Evolutionary conservation across 1,140 invertebrate species (phyloP).

Genomic region (Eumaeus atala): DNA sequence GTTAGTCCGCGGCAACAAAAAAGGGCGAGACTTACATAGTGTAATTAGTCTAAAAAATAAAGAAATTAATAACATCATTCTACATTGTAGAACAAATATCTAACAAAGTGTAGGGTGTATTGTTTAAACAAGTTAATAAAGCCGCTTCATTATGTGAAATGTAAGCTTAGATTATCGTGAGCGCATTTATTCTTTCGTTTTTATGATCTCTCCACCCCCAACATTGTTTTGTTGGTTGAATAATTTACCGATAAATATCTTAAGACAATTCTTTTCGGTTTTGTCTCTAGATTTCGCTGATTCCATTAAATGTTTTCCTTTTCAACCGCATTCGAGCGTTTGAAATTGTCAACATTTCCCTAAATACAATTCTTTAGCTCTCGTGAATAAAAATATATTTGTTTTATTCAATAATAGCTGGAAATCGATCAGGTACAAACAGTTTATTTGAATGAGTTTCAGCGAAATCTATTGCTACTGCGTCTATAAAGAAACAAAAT

Average conservation of each 20-base stretch:
- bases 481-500: no score
- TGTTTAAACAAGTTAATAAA: neutral
- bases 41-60: no score
- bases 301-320: slow-evolving; percentile 51
- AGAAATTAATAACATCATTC: no score
- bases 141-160: slow-evolving; percentile 25
- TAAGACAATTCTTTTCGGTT: slow-evolving; percentile 47
- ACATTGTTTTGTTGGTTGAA: slow-evolving; percentile 35
- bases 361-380: slow-evolving; percentile 1
- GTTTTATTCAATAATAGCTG: no score
- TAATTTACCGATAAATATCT: slow-evolving; percentile 63
- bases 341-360: slow-evolving; percentile 7
- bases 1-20: no score
- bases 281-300: slow-evolving; percentile 42
- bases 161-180: slow-evolving; percentile 15
- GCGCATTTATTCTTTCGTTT: slow-evolving; percentile 31
- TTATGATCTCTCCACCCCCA: slow-evolving; percentile 32
- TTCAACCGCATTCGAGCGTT: slow-evolving; percentile 25
- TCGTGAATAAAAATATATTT: neutral
- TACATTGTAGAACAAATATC: neutral
- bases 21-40: no score
- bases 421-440: no score
- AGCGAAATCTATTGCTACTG: no score
- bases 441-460: no score
- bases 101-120: neutral